phyloP scores from a whole-genome alignment of 2,888 invertebrate species.

The Loripinus fragilis region DNA sequence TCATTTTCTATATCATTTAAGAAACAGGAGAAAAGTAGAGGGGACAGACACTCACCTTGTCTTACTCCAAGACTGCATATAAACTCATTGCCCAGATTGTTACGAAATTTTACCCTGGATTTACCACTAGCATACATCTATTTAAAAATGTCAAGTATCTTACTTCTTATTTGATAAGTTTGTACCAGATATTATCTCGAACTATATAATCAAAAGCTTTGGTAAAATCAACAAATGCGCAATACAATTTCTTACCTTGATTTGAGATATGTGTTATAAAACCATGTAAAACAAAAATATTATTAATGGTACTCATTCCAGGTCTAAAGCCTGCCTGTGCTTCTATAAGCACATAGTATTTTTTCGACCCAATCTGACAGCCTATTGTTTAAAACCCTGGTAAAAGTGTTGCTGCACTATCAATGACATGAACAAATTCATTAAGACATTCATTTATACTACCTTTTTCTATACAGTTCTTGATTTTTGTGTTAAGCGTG shows the following conservation, averaged over 20 bases:
- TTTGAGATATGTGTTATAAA: conserved; percentile 24
- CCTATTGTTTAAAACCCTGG: conserved; percentile 15
- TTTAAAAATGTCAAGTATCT: too few relatives aligned
- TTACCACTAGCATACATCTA: too few relatives aligned
- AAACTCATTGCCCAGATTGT: too few relatives aligned
- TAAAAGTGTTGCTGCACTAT: conserved; percentile 18
- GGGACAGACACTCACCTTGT: too few relatives aligned
- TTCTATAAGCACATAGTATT: neutral
- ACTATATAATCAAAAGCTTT: conserved; percentile 33
- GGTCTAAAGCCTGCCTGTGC: neutral
- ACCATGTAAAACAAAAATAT: conserved; percentile 25
- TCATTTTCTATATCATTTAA: too few relatives aligned
- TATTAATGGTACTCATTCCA: conserved; percentile 19
- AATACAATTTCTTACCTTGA: conserved; percentile 24
- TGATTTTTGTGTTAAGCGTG: too few relatives aligned
- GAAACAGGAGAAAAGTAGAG: too few relatives aligned
- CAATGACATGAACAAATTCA: conserved; percentile 20
- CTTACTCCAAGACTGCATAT: too few relatives aligned
- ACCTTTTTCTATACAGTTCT: too few relatives aligned
- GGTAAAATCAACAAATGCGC: conserved; percentile 35
- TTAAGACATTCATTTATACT: too few relatives aligned
- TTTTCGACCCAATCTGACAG: neutral
- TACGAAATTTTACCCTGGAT: too few relatives aligned
- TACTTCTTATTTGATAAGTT: conserved; percentile 24
- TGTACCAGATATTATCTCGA: conserved; percentile 27